These are phyloP conservation scores for Callaeas wilsoni DNA, from an alignment of 2,113 vertebrate genomes.

Conservation along the genomic window DNA sequence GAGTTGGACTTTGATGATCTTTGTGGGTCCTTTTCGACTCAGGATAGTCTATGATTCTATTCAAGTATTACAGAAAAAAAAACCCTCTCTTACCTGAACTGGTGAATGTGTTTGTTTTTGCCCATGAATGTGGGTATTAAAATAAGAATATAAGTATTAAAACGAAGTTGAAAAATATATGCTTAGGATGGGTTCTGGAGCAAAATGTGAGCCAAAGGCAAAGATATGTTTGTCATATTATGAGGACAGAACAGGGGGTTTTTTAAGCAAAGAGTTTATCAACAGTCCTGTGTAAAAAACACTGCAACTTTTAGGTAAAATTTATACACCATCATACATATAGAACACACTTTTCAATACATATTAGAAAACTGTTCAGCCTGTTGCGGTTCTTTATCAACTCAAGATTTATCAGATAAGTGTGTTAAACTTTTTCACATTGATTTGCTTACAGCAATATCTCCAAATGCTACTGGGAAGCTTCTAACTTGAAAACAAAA, in stretches of 20 bases:
- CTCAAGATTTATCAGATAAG: background rate
- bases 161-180: background rate
- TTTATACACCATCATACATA: background rate
- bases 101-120: background rate
- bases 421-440: background rate
- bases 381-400: background rate
- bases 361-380: background rate
- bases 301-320: background rate
- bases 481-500: background rate
- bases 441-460: background rate
- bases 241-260: background rate
- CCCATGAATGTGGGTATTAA: background rate
- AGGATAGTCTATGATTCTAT: background rate
- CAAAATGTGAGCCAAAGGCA: background rate
- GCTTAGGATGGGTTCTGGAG: background rate
- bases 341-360: background rate
- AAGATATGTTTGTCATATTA: background rate
- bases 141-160: background rate
- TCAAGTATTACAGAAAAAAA: background rate
- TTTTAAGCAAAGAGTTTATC: background rate
- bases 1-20: background rate
- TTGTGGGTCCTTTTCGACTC: background rate
- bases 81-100: background rate
- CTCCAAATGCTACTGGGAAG: background rate
- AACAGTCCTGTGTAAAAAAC: background rate